These are phyloP conservation scores for Isoperla grammatica DNA, from an alignment of 2,888 invertebrate genomes.

Conservation along the genomic window DNA sequence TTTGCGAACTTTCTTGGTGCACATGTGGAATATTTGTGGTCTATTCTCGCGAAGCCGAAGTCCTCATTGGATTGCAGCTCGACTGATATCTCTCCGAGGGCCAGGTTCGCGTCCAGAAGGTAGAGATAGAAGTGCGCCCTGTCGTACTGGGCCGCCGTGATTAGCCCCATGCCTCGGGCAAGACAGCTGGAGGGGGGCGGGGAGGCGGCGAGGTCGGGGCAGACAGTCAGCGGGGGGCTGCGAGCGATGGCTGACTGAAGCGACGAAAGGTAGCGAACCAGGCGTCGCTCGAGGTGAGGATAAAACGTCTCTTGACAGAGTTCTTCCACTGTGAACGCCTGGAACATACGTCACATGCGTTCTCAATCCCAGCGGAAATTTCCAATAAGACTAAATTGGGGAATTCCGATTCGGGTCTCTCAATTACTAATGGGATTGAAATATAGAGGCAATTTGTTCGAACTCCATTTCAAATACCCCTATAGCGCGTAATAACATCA, in stretches of 20 bases:
- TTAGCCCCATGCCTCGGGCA: conserved; percentile 56
- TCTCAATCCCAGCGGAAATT: neutral
- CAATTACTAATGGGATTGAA: no score
- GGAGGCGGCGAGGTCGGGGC: conserved; percentile 39
- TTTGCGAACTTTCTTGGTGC: conserved; percentile 3
- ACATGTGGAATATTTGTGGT: neutral
- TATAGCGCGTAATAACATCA: no score
- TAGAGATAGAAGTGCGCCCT: conserved; percentile 56
- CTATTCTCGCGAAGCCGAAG: conserved; percentile 42
- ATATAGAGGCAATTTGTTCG: no score
- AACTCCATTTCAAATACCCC: no score
- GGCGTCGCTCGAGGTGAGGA: conserved; percentile 51
- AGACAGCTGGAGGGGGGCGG: conserved; percentile 51
- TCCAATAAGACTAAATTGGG: no score
- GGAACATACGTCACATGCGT: conserved; percentile 37
- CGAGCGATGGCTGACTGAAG: conserved; percentile 18
- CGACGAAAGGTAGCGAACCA: conserved; percentile 47
- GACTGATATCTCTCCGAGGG: conserved; percentile 47
- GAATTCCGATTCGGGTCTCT: no score
- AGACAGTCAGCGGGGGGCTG: no score
- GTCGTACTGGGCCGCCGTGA: conserved; percentile 52
- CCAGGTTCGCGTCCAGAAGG: conserved; percentile 35
- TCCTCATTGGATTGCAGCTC: conserved; percentile 47
- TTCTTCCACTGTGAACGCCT: conserved; percentile 55
- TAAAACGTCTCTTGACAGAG: conserved; percentile 48